A percentile compares a stretch with the other conserved stretches of the same genome.
phyloP scores from a whole-genome alignment of 2,113 vertebrate genomes.

The Phrynosoma blainvillii region DNA sequence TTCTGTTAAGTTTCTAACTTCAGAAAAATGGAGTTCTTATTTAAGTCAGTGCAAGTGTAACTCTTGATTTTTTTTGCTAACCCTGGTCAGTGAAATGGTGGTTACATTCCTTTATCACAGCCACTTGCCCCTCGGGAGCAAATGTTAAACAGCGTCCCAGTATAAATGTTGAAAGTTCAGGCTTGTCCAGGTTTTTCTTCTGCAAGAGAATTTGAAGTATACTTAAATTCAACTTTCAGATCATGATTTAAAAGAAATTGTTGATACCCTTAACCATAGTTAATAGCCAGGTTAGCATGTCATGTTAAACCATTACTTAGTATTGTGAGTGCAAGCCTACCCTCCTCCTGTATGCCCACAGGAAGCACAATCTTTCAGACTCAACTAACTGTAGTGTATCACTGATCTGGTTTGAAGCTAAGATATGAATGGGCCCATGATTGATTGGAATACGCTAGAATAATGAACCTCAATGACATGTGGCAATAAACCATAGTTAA shows the following conservation, averaged over 20 bases:
- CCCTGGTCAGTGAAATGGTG: background rate
- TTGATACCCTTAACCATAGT: background rate
- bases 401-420: background rate
- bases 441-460: background rate
- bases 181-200: background rate
- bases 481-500: background rate
- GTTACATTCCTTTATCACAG: background rate
- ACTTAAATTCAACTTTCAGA: background rate
- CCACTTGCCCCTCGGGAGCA: background rate
- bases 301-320: background rate
- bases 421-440: background rate
- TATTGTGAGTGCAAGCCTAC: background rate
- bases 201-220: background rate
- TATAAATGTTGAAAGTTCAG: background rate
- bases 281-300: background rate
- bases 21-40: slow-evolving; percentile 44
- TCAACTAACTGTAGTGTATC: background rate
- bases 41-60: background rate
- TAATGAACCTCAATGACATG: background rate
- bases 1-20: slow-evolving; percentile 21
- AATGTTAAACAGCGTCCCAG: background rate
- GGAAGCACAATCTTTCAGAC: background rate
- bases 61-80: background rate
- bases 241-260: background rate
- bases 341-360: background rate